Evolutionary conservation across 1,140 invertebrate genomes (phyloP).

Genomic region (Orchesella cincta): DNA sequence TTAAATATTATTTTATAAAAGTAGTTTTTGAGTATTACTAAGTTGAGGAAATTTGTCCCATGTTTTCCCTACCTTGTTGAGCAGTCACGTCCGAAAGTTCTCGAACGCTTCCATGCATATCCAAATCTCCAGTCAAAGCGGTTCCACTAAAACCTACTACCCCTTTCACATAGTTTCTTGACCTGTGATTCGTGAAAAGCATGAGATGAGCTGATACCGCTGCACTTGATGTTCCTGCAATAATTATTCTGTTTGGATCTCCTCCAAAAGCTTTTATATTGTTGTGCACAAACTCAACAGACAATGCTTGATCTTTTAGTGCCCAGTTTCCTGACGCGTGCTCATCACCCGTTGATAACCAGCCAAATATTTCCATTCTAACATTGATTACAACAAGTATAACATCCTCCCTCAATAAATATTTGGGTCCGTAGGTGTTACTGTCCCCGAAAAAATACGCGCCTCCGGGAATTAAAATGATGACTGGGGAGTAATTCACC

Average conservation of each 20-base stretch:
- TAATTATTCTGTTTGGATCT: not conserved
- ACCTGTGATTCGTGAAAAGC: not conserved
- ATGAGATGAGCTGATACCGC: not conserved
- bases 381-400: constrained; percentile 1
- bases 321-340: not conserved
- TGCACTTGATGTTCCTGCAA: not conserved
- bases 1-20: too few species aligned
- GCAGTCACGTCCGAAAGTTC: not conserved
- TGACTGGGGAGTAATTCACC: not conserved
- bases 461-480: not conserved
- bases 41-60: not conserved
- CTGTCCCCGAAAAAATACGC: not conserved
- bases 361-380: not conserved
- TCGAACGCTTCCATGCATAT: not conserved
- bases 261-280: constrained; percentile 2
- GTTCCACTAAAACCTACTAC: not conserved
- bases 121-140: not conserved
- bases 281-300: not conserved
- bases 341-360: not conserved
- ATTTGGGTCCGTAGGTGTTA: not conserved
- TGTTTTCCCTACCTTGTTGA: not conserved
- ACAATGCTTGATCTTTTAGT: not conserved
- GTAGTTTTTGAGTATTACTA: too few species aligned
- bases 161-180: not conserved
- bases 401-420: constrained; percentile 1